phyloP scores from a whole-genome alignment of 2,888 invertebrate species.

The Calliopum simillimum region DNA sequence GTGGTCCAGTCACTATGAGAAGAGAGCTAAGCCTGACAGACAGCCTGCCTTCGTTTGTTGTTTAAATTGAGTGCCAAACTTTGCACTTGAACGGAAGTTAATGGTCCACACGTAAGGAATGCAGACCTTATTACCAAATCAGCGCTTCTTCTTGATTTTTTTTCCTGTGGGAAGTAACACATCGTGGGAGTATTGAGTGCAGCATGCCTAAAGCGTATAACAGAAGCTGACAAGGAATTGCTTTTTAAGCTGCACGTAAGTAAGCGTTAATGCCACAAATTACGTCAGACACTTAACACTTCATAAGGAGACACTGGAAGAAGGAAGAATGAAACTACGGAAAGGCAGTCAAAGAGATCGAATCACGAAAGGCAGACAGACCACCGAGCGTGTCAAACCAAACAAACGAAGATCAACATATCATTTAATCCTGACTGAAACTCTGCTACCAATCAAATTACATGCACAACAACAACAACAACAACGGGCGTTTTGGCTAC shows the following conservation, averaged over 20 bases:
- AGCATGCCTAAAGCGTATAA: constrained; percentile 7
- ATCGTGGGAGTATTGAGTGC: constrained; percentile 57
- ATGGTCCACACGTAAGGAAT: constrained; percentile 46
- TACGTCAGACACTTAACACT: constrained; percentile 32
- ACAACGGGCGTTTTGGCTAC: too few relatives aligned
- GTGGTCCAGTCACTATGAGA: not conserved
- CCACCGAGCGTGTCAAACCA: not conserved
- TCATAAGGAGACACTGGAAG: constrained; percentile 8
- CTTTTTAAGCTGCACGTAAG: constrained; percentile 19
- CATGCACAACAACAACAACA: too few relatives aligned
- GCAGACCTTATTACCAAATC: constrained; percentile 11
- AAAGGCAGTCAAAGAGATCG: not conserved
- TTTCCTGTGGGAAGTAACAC: constrained; percentile 25
- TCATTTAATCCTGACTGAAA: too few relatives aligned
- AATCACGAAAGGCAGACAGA: constrained; percentile 4
- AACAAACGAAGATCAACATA: not conserved
- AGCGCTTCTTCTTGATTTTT: constrained; percentile 27
- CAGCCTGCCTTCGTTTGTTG: constrained; percentile 45
- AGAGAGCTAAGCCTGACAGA: constrained; percentile 34
- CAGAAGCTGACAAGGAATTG: constrained; percentile 28
- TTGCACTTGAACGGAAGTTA: constrained; percentile 58
- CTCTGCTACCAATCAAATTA: too few relatives aligned
- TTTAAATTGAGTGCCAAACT: constrained; percentile 60
- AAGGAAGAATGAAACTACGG: not conserved
- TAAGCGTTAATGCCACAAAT: constrained; percentile 26